Percentiles rank a stretch among this genome's conserved stretches.
These are phyloP conservation scores for Dunckerocampus dactyliophorus DNA, from an alignment of 2,113 vertebrate genomes.

Conservation along the genomic window DNA sequence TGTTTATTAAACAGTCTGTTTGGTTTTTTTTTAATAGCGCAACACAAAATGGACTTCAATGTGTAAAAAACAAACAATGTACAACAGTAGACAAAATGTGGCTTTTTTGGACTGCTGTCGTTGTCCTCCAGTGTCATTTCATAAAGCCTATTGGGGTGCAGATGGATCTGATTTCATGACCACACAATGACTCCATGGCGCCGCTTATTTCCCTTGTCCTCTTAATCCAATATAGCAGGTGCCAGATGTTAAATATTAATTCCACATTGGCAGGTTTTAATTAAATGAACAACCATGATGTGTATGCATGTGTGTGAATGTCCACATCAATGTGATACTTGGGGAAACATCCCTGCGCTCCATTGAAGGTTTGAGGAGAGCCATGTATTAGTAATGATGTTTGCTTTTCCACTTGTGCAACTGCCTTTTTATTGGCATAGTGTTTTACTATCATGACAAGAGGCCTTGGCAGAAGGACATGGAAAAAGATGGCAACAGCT, in stretches of 20 bases:
- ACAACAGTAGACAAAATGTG: too few species aligned
- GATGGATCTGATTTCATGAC: slow-evolving; percentile 68
- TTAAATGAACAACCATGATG: slow-evolving; percentile 65
- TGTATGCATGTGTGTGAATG: slow-evolving; percentile 52
- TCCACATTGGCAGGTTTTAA: slow-evolving; percentile 69
- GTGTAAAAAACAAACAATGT: too few species aligned
- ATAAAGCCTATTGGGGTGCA: slow-evolving; percentile 41
- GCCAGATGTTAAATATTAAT: slow-evolving; percentile 78
- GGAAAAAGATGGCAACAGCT: slow-evolving; percentile 45
- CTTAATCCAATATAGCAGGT: slow-evolving; percentile 58
- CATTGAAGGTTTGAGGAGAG: slow-evolving; percentile 57
- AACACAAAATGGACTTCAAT: too few species aligned
- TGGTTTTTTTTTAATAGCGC: too few species aligned
- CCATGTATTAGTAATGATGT: slow-evolving; percentile 76
- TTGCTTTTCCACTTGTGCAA: slow-evolving; percentile 67
- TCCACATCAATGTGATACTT: slow-evolving; percentile 68
- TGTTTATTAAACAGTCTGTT: too few species aligned
- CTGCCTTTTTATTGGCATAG: slow-evolving; percentile 48
- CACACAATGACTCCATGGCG: slow-evolving; percentile 57
- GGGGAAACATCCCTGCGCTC: slow-evolving; percentile 57
- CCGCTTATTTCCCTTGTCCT: slow-evolving; percentile 52
- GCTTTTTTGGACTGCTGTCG: slow-evolving; percentile 9
- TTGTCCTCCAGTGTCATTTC: slow-evolving; percentile 41
- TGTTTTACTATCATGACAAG: slow-evolving; percentile 65
- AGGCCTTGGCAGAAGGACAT: slow-evolving; percentile 49